Evolutionary conservation across 2,888 invertebrate genomes (phyloP).

Genomic region (Agrenia bidenticulata): DNA sequence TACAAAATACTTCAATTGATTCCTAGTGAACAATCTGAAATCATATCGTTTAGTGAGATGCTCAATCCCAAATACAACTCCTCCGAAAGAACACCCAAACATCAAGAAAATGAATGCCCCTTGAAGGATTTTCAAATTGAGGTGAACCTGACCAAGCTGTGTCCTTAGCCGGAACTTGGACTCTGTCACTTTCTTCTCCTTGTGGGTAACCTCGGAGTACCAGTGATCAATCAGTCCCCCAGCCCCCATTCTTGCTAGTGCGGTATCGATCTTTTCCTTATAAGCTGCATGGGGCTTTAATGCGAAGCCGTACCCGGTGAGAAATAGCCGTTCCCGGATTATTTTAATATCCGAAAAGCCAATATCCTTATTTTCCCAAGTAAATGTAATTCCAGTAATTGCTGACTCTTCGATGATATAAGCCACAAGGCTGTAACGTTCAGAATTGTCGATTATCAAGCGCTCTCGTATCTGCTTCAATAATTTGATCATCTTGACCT

Average conservation of each 20-base stretch:
- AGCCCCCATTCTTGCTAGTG: conserved; percentile 36
- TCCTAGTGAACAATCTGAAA: conserved; percentile 38
- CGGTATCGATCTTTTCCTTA: conserved; percentile 42
- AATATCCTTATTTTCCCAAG: conserved; percentile 39
- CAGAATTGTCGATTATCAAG: conserved; percentile 12
- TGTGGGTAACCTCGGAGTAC: conserved; percentile 31
- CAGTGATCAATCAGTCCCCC: conserved; percentile 42
- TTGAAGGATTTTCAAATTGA: conserved; percentile 44
- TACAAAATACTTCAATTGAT: conserved; percentile 27
- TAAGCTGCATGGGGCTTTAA: conserved; percentile 35
- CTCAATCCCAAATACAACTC: conserved; percentile 33
- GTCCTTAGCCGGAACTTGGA: conserved; percentile 38
- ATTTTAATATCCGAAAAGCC: conserved; percentile 39
- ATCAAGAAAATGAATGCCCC: conserved; percentile 49
- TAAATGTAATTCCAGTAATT: conserved; percentile 35
- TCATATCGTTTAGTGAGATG: conserved; percentile 36
- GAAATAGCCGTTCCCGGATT: conserved; percentile 44
- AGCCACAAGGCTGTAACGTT: conserved; percentile 24
- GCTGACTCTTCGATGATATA: conserved; percentile 46
- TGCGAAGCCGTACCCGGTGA: conserved; percentile 43
- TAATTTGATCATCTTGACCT: conserved; percentile 30
- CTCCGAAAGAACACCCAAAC: conserved; percentile 36
- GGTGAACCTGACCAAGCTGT: conserved; percentile 42
- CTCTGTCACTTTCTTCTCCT: conserved; percentile 33
- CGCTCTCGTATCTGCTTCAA: conserved; percentile 36